Evolutionary conservation across 2,113 vertebrate genomes (phyloP), one percentile per base, ranked within the genome.

Genomic region (Lagopus muta): DNA sequence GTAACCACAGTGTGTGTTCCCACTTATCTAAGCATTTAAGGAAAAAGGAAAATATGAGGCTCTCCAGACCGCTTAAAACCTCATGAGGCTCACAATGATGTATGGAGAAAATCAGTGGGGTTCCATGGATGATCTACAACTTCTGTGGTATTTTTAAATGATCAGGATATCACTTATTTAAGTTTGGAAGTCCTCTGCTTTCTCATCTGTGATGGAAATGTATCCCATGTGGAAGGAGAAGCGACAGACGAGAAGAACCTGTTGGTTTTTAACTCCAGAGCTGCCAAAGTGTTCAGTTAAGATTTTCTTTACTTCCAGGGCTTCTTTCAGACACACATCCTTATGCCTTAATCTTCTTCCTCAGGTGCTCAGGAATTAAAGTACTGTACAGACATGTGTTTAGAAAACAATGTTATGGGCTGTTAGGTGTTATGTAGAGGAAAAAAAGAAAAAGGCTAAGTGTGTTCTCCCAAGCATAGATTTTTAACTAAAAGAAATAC

Each of bases 1-100:
- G 19, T 85, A 75, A 69, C 32, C 0, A 0, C 60, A 48, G n/a
- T 25, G n/a, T 24, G 42, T 11, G 50, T 67, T 10, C 40, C 30
- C 11, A 34, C 65, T 15, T 47, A 47, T n/a, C 13, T 45, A 79
- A 40, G 54, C 67, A 88, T n/a, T 25, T 61, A 40, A 28, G 22
- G 38, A 40, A 24, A 61, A 34, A 45, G 65, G 87, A 22, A 80
- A 21, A 38, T 34, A 43, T 28, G 54, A 86, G n/a, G 27, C 30
- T 73, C 66, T 80, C 27, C 66, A 58, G 43, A 82, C 18, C 45
- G n/a, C 54, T 61, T 1, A 17, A 82, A 57, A 67, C 5, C 22
- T 78, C n/a, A 17, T 20, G n/a, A 67, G 36, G 8, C 2, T 36
- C 3, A 15, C 47, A 52, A 65, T 69, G 57, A 3, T 60, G 28